Percentiles rank a stretch among this genome's conserved stretches.
Conservation (phyloP, 2,113 vertebrate genomes). For the Crotalus viridis region DNA sequence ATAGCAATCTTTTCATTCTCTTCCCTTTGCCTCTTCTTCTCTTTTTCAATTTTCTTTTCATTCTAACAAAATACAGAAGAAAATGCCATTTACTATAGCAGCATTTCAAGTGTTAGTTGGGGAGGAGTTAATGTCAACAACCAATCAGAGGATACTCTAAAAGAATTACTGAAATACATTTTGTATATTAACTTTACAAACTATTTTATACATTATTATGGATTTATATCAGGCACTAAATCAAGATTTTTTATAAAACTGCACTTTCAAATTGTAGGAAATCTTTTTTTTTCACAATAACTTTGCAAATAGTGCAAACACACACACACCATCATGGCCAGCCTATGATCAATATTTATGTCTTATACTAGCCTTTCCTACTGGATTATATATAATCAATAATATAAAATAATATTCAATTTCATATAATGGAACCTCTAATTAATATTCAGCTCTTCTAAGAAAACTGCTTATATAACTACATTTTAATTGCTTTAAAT, state of each 20-base stretch:
- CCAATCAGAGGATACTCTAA: background rate
- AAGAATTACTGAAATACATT: background rate
- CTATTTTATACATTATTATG: background rate
- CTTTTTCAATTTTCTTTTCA: constrained; percentile 78
- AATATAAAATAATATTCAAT: constrained; percentile 1
- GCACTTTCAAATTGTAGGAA: background rate
- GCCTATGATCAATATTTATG: background rate
- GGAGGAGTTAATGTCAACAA: background rate
- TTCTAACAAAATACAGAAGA: constrained; percentile 71
- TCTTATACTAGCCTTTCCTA: background rate
- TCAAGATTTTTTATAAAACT: background rate
- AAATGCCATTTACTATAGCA: background rate
- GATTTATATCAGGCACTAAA: background rate
- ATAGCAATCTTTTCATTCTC: constrained; percentile 49
- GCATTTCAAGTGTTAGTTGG: background rate
- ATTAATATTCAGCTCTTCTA: background rate
- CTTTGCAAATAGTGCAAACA: background rate
- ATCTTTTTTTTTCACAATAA: background rate
- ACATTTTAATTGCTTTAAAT: background rate
- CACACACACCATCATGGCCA: background rate
- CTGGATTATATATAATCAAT: background rate
- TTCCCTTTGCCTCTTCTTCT: constrained; percentile 69
- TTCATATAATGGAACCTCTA: background rate
- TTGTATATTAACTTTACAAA: background rate
- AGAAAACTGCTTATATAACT: background rate